Conservation (phyloP, 2,888 invertebrate genomes). For the Zygaena filipendulae region DNA sequence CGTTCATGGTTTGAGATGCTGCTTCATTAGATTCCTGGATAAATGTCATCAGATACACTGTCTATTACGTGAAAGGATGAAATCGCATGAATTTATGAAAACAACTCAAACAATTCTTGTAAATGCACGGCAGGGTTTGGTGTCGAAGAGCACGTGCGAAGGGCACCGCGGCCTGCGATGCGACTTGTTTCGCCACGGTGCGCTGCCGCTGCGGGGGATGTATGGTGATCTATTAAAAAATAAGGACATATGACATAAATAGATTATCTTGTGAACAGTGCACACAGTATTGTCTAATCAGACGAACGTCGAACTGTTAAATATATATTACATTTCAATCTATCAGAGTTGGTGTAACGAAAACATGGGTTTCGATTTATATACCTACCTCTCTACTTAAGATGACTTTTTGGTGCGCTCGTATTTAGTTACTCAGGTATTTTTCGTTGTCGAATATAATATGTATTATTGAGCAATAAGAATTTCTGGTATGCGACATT, state of each 20-base stretch:
- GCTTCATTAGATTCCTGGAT: slow-evolving; percentile 34
- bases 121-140: slow-evolving; percentile 6
- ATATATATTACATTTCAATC: slow-evolving; percentile 38
- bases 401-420: too few relatives aligned
- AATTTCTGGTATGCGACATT: too few relatives aligned
- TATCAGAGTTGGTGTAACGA: slow-evolving; percentile 60
- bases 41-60: slow-evolving; percentile 51
- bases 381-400: too few relatives aligned
- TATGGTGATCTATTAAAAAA: slow-evolving; percentile 65
- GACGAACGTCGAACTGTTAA: too few relatives aligned
- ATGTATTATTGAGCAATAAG: too few relatives aligned
- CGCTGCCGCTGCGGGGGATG: slow-evolving; percentile 62
- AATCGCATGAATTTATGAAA: slow-evolving; percentile 19
- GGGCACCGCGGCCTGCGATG: slow-evolving; percentile 45
- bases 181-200: slow-evolving; percentile 47
- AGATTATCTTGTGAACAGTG: slow-evolving; percentile 49
- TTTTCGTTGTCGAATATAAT: too few relatives aligned
- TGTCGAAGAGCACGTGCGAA: slow-evolving; percentile 48
- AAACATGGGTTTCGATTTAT: too few relatives aligned
- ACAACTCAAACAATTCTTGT: slow-evolving; percentile 13
- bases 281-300: slow-evolving; percentile 37
- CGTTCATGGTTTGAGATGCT: slow-evolving; percentile 38
- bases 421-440: too few relatives aligned
- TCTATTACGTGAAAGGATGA: slow-evolving; percentile 14
- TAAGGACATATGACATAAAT: slow-evolving; percentile 67